These are phyloP conservation scores for Pterostichus niger DNA, from an alignment of 2,888 invertebrate species.

Conservation along the genomic window DNA sequence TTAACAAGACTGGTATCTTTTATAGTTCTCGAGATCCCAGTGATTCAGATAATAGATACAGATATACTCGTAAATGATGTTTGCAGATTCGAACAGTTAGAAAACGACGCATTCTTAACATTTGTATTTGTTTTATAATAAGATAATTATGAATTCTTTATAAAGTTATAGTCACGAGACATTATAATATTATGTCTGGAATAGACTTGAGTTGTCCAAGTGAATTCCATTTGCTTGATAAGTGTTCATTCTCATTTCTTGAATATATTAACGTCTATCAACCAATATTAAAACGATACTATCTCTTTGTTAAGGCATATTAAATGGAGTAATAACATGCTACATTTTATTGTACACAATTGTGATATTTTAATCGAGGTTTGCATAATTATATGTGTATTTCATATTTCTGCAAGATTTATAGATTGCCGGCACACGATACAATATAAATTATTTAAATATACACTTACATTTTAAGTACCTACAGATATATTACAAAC, in stretches of 20 bases:
- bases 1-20: no score
- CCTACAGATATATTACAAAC: slow-evolving; percentile 27
- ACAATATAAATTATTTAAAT: slow-evolving; percentile 36
- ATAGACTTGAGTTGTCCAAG: neutral
- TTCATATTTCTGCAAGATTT: slow-evolving; percentile 50
- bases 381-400: slow-evolving; percentile 48
- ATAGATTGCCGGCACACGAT: slow-evolving; percentile 39
- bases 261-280: slow-evolving; percentile 46
- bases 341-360: slow-evolving; percentile 46
- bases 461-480: slow-evolving; percentile 20
- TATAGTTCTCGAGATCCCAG: no score
- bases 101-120: no score
- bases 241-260: slow-evolving; percentile 46
- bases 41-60: neutral
- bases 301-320: slow-evolving; percentile 44
- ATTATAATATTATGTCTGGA: slow-evolving; percentile 3
- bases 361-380: slow-evolving; percentile 46
- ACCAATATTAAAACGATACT: slow-evolving; percentile 42
- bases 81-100: no score
- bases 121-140: no score
- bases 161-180: neutral
- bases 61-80: no score
- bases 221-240: slow-evolving; percentile 30
- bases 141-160: no score
- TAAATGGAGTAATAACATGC: slow-evolving; percentile 46